Percentiles rank a stretch among this genome's conserved stretches.
Evolutionary conservation across 2,797 vertebrate genomes (phyloP).

Genomic region (Bovichtus diacanthus): DNA sequence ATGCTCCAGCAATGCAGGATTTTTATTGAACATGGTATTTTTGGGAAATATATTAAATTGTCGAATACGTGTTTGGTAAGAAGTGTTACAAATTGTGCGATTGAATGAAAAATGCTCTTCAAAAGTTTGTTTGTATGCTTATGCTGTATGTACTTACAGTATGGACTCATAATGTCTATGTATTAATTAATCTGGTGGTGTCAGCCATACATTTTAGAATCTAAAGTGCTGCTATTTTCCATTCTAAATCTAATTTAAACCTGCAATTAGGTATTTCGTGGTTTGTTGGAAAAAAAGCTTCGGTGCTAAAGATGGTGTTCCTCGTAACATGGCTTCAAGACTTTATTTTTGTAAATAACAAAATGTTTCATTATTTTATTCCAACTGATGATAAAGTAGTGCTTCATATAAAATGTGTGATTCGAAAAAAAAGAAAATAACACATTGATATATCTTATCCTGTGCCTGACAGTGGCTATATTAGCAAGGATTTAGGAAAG

Average conservation of each 20-base stretch:
- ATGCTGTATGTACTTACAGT: not conserved
- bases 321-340: not conserved
- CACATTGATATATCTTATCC: constrained; percentile 42
- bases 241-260: not conserved
- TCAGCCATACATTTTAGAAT: not conserved
- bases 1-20: constrained; percentile 37
- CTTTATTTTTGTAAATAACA: constrained; percentile 23
- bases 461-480: constrained; percentile 52
- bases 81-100: not conserved
- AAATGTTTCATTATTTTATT: constrained; percentile 28
- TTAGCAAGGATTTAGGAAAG: constrained; percentile 80
- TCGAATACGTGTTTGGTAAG: not conserved
- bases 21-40: constrained; percentile 20
- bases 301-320: not conserved
- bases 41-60: constrained; percentile 23
- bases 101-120: not conserved
- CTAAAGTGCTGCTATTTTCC: not conserved
- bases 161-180: not conserved
- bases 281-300: not conserved
- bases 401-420: constrained; percentile 60
- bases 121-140: not conserved
- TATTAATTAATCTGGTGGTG: not conserved
- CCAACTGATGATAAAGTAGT: constrained; percentile 46
- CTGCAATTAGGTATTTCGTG: not conserved
- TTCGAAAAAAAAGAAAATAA: constrained; percentile 63